Evolutionary conservation across 2,113 vertebrate species (phyloP).

Genomic region (Pangasianodon gigas): DNA sequence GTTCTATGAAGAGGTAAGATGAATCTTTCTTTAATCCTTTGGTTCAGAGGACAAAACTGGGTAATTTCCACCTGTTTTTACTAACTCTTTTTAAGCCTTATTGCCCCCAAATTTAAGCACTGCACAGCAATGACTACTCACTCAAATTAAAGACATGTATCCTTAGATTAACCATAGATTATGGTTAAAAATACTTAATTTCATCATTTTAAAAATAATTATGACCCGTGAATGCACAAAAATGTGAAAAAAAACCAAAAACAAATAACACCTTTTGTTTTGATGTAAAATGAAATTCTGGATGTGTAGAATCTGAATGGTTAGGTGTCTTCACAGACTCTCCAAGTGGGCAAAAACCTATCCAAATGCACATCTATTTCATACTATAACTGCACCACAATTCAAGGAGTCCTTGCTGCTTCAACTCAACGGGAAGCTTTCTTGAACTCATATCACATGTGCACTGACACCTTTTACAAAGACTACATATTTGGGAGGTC

Average conservation of each 20-base stretch:
- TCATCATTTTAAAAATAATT: too few species aligned
- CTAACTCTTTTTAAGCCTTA: neutral
- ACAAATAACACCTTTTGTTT: neutral
- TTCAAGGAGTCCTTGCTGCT: too few species aligned
- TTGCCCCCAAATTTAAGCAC: neutral
- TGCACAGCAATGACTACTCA: neutral
- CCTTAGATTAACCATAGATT: neutral
- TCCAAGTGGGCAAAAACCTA: neutral
- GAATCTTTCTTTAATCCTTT: neutral
- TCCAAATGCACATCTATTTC: too few species aligned
- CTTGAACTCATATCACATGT: too few species aligned
- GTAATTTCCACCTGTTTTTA: neutral
- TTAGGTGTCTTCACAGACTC: neutral
- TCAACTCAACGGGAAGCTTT: too few species aligned
- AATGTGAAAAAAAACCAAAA: too few species aligned
- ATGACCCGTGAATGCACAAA: too few species aligned
- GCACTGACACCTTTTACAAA: too few species aligned
- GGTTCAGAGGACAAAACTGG: neutral
- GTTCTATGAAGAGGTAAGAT: conserved; percentile 94
- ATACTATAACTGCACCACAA: too few species aligned
- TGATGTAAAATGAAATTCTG: neutral
- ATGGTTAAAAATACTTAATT: too few species aligned
- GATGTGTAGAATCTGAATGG: neutral
- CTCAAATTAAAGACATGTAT: neutral
- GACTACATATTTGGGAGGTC: too few species aligned